Percentiles rank a stretch among this genome's conserved stretches.
Conservation (phyloP, 2,888 invertebrate genomes). For the Sinelater perroti region DNA sequence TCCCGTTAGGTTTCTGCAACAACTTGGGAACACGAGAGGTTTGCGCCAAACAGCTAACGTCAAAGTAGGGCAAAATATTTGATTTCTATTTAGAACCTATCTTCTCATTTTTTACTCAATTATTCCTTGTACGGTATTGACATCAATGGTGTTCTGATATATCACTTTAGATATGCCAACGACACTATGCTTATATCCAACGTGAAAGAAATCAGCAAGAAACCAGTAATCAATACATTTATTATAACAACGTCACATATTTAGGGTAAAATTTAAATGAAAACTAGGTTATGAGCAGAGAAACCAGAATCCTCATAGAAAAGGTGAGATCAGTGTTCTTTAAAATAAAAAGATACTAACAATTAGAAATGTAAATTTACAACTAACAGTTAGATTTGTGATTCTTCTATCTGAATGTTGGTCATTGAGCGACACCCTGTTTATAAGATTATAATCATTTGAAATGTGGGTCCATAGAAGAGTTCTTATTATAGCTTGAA, state of each 20-base stretch:
- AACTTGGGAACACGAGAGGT: not conserved
- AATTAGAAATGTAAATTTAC: too few relatives aligned
- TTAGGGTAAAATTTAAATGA: constrained; percentile 1
- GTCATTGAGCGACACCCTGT: not conserved
- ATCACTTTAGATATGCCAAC: constrained; percentile 1
- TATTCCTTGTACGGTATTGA: not conserved
- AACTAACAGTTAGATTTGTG: too few relatives aligned
- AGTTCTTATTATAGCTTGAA: constrained; percentile 1
- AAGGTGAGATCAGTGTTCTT: not conserved
- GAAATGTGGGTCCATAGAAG: constrained; percentile 2
- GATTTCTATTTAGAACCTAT: too few relatives aligned
- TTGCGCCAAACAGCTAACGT: constrained; percentile 1
- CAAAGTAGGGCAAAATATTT: not conserved
- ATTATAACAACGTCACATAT: not conserved
- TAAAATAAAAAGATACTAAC: too few relatives aligned
- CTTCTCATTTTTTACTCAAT: too few relatives aligned
- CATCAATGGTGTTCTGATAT: not conserved
- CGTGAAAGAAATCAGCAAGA: too few relatives aligned
- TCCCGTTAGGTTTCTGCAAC: not conserved
- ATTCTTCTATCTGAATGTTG: not conserved
- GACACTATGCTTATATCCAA: too few relatives aligned
- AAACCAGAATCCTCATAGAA: not conserved
- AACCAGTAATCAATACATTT: not conserved
- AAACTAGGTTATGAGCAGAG: not conserved
- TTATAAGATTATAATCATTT: not conserved